Evolutionary conservation across 2,113 vertebrate genomes (phyloP).

Genomic region (Rhagologus leucostigma): DNA sequence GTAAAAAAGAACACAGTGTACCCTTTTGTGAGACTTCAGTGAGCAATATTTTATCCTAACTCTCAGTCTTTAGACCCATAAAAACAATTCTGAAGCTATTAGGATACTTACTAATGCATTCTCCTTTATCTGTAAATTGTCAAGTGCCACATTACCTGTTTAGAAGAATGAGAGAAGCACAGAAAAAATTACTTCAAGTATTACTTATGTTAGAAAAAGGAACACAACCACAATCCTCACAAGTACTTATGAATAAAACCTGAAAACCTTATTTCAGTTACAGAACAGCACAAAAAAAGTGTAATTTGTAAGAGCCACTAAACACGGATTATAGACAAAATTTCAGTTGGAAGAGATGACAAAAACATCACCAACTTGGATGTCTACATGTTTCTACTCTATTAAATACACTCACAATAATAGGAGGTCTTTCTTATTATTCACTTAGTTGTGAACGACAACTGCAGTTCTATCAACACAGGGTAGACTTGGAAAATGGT

Average conservation of each 20-base stretch:
- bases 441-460: background rate
- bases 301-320: background rate
- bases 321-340: background rate
- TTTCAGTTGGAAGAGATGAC: background rate
- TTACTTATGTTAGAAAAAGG: background rate
- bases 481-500: background rate
- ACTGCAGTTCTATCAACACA: background rate
- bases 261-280: background rate
- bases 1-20: background rate
- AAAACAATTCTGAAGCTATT: background rate
- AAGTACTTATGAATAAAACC: background rate
- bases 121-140: slow-evolving; percentile 93
- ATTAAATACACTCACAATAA: background rate
- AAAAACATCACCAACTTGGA: background rate
- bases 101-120: slow-evolving; percentile 87
- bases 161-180: background rate
- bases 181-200: background rate
- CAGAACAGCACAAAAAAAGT: background rate
- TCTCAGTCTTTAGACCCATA: background rate
- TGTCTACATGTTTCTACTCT: background rate
- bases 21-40: background rate
- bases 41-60: background rate
- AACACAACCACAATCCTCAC: background rate
- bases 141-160: slow-evolving; percentile 93
- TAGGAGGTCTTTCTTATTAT: background rate